These are phyloP conservation scores for Ceratoteleas bidentatus DNA, from an alignment of 1,140 invertebrate genomes.

Conservation along the genomic window DNA sequence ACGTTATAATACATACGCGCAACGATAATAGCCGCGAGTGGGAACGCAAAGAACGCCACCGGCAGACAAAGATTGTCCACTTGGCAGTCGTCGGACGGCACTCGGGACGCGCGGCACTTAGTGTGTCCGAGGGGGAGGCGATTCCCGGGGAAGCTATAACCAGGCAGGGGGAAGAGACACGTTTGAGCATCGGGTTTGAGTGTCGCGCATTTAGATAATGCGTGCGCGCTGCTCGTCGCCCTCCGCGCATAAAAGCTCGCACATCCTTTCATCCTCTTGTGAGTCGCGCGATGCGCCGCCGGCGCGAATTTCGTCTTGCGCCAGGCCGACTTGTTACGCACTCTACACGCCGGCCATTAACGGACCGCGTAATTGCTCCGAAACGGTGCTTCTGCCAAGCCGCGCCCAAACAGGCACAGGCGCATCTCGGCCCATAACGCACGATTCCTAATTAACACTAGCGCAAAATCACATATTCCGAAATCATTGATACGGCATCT, in stretches of 20 bases:
- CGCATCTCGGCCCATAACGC: too few species aligned
- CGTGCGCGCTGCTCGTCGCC: conserved; percentile 63
- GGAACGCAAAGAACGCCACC: conserved; percentile 20
- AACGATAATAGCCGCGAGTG: background rate
- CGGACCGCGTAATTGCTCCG: conserved; percentile 54
- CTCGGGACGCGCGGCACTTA: conserved; percentile 51
- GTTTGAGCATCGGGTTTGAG: conserved; percentile 69
- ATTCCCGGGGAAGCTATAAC: too few species aligned
- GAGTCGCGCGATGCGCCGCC: conserved; percentile 68
- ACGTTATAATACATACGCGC: conserved; percentile 29
- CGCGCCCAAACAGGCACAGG: background rate
- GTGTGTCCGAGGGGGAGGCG: conserved; percentile 41
- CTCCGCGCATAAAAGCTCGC: conserved; percentile 74
- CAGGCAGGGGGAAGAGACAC: conserved; percentile 42
- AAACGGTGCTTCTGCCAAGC: conserved; percentile 54
- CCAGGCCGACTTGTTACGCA: conserved; percentile 31
- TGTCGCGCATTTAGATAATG: conserved; percentile 80
- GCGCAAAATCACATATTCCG: too few species aligned
- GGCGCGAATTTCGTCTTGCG: conserved; percentile 32
- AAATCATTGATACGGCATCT: too few species aligned
- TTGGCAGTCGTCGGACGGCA: conserved; percentile 71
- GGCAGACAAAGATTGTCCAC: conserved; percentile 72
- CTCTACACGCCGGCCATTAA: conserved; percentile 53
- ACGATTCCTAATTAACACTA: too few species aligned
- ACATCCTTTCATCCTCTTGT: conserved; percentile 81